A percentile compares a stretch with the other conserved stretches of the same genome.
phyloP scores from a whole-genome alignment of 2,113 vertebrate genomes.

The Synodontis membranacea region DNA sequence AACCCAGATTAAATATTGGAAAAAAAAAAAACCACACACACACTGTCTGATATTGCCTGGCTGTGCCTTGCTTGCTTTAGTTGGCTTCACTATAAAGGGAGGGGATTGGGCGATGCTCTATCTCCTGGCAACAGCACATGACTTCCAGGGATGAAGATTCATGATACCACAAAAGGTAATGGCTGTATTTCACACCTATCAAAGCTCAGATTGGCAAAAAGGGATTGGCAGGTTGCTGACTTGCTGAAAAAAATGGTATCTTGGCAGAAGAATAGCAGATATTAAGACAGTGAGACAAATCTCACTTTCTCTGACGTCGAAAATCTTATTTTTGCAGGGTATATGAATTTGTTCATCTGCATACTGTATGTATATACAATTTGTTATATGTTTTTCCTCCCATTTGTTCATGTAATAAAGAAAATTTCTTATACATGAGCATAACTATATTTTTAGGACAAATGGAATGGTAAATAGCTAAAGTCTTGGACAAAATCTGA shows the following conservation, averaged over 20 bases:
- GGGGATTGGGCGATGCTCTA: constrained; percentile 2
- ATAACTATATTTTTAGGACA: too few species aligned
- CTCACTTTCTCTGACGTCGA: neutral
- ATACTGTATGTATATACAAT: neutral
- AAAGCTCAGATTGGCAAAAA: neutral
- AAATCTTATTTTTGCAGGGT: neutral
- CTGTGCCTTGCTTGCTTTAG: constrained; percentile 13
- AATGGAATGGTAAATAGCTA: neutral
- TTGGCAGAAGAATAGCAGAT: neutral
- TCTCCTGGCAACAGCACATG: constrained; percentile 24
- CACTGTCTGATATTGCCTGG: constrained; percentile 13
- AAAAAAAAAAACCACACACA: too few species aligned
- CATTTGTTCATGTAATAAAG: too few species aligned
- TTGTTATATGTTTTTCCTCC: neutral
- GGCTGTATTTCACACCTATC: constrained; percentile 25
- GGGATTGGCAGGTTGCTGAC: neutral
- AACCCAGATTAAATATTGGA: constrained; percentile 36
- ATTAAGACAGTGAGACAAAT: constrained; percentile 18
- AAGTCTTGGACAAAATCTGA: neutral
- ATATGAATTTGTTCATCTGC: neutral
- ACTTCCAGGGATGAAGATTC: constrained; percentile 27
- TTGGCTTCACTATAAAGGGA: constrained; percentile 5
- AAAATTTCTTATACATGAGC: too few species aligned
- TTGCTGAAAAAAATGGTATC: neutral
- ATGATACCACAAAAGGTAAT: constrained; percentile 20